Conservation (phyloP, 2,797 vertebrate species). For the Sebastes cheni region DNA sequence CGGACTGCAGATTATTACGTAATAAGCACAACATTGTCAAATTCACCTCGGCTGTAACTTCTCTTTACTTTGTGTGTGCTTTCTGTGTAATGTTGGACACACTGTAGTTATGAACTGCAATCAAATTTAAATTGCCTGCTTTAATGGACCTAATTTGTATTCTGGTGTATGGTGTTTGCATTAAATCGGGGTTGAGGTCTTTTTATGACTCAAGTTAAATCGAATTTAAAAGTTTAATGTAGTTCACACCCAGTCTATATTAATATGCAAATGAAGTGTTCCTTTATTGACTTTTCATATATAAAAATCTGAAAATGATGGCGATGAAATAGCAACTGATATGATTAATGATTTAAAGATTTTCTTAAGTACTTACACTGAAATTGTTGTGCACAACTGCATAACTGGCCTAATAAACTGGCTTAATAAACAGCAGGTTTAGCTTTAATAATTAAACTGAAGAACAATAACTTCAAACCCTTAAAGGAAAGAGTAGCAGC, state of each 20-base stretch:
- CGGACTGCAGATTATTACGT: constrained; percentile 17
- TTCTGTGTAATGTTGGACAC: not conserved
- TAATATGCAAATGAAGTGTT: not conserved
- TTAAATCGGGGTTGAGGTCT: not conserved
- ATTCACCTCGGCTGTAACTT: not conserved
- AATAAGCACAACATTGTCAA: constrained; percentile 10
- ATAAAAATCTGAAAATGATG: not conserved
- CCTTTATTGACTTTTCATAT: not conserved
- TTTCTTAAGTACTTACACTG: not conserved
- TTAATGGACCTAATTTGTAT: not conserved
- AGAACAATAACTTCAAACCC: not conserved
- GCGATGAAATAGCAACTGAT: not conserved
- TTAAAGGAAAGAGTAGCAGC: not conserved
- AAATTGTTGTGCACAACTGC: not conserved
- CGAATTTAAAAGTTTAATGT: not conserved
- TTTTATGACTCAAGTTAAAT: not conserved
- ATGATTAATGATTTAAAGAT: not conserved
- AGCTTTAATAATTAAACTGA: not conserved
- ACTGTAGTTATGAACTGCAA: not conserved
- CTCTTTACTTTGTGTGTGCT: not conserved
- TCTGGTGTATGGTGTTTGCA: not conserved
- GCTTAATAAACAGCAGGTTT: not conserved
- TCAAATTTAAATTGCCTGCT: not conserved
- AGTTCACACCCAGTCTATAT: not conserved
- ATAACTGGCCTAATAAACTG: not conserved